phyloP scores from a whole-genome alignment of 2,113 vertebrate genomes.

The Perca schrenkii region DNA sequence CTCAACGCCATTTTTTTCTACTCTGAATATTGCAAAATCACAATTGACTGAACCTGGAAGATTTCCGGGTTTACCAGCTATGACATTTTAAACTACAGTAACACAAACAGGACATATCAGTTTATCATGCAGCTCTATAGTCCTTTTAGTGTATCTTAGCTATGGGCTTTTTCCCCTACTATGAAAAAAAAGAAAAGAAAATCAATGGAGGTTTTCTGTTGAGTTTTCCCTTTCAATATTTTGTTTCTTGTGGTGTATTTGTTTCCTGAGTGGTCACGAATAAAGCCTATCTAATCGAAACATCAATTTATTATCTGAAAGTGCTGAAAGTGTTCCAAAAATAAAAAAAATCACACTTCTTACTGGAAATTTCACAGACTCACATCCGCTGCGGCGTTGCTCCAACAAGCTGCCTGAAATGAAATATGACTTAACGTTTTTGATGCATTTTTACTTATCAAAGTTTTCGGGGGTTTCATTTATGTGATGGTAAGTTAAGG shows the following conservation, averaged over 20 bases:
- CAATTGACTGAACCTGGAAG: constrained; percentile 27
- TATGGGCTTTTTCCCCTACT: constrained; percentile 55
- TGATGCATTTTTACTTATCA: constrained; percentile 73
- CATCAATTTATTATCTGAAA: constrained; percentile 87
- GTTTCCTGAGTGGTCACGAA: constrained; percentile 84
- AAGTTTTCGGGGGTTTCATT: constrained; percentile 67
- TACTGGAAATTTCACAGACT: constrained; percentile 82
- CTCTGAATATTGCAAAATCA: constrained; percentile 19
- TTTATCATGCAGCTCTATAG: constrained; percentile 65
- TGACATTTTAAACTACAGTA: constrained; percentile 75
- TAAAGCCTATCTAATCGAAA: constrained; percentile 86
- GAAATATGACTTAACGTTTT: constrained; percentile 73
- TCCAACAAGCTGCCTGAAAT: constrained; percentile 63
- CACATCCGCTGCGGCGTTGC: constrained; percentile 64
- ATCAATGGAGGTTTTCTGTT: constrained; percentile 84
- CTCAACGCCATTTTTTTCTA: constrained; percentile 5
- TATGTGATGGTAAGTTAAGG: constrained; percentile 58
- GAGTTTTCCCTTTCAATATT: constrained; percentile 82
- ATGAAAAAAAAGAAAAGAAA: constrained; percentile 58
- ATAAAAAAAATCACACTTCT: constrained; percentile 56
- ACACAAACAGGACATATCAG: constrained; percentile 69
- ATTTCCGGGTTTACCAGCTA: constrained; percentile 51
- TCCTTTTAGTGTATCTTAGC: constrained; percentile 64
- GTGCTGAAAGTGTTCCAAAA: constrained; percentile 65
- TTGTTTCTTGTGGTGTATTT: constrained; percentile 86